Base-by-base conservation (phyloP, 2,113 vertebrate genomes). In the Eubucco bourcierii region DNA sequence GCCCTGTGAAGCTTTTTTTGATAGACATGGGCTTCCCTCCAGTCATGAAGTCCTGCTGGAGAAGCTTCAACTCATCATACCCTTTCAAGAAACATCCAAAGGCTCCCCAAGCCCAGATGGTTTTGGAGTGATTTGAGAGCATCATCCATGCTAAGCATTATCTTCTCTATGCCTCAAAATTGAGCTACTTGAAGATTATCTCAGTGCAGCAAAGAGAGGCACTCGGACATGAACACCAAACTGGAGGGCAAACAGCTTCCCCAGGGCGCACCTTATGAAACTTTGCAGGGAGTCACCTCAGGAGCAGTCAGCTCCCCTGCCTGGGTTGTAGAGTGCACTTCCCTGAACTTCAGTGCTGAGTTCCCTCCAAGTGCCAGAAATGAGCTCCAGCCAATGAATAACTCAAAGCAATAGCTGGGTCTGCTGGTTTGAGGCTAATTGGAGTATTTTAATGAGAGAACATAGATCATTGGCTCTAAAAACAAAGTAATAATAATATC, bases 1-100 rank as follows among this genome's bases (percentile, higher is more conserved):
- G 47, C 39, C 24, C 68, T 64, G 29, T 65, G 68, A 94, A 87
- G 63, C 39, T 88, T 90, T 88, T 90, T 90, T 88, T 84, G 80
- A 66, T 84, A 83, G 44, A 55, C 31, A 53, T 52, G 61, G 70
- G 85, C 65, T 93, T 84, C 34, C 29, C 63, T 83, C 50, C 78
- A 90, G 61, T 64, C 64, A 41, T 67, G 37, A 72, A 94, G 87
- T 81, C 78, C 74, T 84, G 59, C 72, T 1, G 25, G 60, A 80
- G 52, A 50, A 90, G 84, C 59, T 88, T 68, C 46, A 93, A 55
- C 73, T 39, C 61, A 60, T 70, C 44, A 65, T 19, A 55, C 23
- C 17, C 68, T 77, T 88, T 75, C 11, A 90, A 86, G 33, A 94
- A 80, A 77, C 37, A 91, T 29, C 60, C 31, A 55, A 84, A 81